phyloP scores from a whole-genome alignment of 2,113 vertebrate species.

The Gymnarchus niloticus region DNA sequence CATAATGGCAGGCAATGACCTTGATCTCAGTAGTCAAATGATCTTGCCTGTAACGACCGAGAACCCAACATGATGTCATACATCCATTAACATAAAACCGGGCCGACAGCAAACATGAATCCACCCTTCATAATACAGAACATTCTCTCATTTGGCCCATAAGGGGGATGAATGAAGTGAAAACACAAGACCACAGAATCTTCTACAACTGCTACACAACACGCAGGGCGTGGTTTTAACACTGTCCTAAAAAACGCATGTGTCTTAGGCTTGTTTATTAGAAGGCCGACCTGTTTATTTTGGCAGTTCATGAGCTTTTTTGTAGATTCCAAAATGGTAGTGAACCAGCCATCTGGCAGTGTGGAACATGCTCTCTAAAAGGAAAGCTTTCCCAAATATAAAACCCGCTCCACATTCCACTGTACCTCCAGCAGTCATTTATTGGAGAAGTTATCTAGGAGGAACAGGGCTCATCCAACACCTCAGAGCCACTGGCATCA shows the following conservation, averaged over 20 bases:
- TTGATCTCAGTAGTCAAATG: background rate
- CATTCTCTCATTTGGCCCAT: background rate
- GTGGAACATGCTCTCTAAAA: background rate
- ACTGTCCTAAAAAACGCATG: background rate
- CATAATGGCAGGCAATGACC: no score
- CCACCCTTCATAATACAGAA: background rate
- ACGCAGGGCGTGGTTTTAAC: background rate
- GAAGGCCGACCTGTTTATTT: no score
- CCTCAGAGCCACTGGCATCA: background rate
- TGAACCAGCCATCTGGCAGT: slow-evolving; percentile 27
- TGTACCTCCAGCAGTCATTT: background rate
- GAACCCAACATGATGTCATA: background rate
- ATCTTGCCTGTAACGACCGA: background rate
- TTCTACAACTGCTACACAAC: background rate
- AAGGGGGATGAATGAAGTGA: background rate
- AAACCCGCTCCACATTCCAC: slow-evolving; percentile 24
- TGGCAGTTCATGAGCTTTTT: background rate
- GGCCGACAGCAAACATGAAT: background rate
- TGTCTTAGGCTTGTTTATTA: background rate
- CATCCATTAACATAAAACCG: background rate
- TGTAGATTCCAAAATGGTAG: background rate
- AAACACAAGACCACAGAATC: background rate
- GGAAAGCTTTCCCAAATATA: slow-evolving; percentile 31
- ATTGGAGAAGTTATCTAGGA: background rate
- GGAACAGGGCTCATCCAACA: background rate